These are phyloP conservation scores for Noctilio leporinus DNA, from an alignment of 2,113 vertebrate species.

Conservation along the genomic window DNA sequence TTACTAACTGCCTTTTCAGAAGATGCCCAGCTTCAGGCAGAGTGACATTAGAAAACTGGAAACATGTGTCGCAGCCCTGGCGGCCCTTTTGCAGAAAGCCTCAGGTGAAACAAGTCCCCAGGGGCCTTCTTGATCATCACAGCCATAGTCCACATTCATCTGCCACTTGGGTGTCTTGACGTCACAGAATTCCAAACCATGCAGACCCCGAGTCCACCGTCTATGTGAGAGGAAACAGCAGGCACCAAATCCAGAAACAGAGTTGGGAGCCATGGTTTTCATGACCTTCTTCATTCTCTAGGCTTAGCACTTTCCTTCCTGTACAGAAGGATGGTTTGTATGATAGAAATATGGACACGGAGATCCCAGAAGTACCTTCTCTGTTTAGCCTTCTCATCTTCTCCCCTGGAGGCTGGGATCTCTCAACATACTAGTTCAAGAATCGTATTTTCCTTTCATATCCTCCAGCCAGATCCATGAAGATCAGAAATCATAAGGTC, in stretches of 20 bases:
- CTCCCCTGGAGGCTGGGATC: background rate
- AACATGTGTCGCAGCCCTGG: background rate
- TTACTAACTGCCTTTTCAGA: background rate
- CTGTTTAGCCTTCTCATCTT: background rate
- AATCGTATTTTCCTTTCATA: background rate
- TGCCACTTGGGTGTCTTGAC: background rate
- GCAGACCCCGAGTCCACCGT: background rate
- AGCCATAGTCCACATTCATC: background rate
- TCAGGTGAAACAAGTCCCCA: background rate
- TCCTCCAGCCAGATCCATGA: background rate
- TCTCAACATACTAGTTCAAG: background rate
- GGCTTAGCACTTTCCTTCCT: background rate
- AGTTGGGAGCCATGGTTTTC: background rate
- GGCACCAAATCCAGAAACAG: background rate
- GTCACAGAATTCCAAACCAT: background rate
- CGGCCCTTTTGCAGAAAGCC: background rate
- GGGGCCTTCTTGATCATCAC: background rate
- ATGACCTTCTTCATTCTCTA: background rate
- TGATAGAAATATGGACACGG: background rate
- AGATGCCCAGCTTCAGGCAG: background rate
- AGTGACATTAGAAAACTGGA: background rate
- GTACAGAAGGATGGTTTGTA: background rate
- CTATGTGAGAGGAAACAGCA: background rate
- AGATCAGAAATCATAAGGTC: conserved; percentile 12
- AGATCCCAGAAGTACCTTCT: background rate